These are phyloP conservation scores for Lontra canadensis DNA, from an alignment of 2,113 vertebrate genomes.

Conservation along the genomic window DNA sequence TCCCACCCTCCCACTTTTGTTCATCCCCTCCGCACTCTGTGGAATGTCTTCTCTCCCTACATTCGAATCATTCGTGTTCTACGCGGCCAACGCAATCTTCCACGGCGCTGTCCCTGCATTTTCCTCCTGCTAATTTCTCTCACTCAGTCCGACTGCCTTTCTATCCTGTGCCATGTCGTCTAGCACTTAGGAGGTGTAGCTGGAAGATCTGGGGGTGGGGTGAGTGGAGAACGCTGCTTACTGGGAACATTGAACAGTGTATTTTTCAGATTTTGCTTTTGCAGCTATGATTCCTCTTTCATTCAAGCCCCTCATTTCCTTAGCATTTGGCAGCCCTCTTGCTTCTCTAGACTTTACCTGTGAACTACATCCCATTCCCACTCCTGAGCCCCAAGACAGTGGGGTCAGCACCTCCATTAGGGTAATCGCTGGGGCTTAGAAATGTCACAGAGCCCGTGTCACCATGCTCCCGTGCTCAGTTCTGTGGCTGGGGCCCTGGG, in stretches of 20 bases:
- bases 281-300: background rate
- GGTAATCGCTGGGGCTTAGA: too few species aligned
- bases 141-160: background rate
- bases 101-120: background rate
- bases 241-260: background rate
- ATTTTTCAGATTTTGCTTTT: background rate
- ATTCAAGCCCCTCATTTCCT: background rate
- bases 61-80: background rate
- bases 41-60: background rate
- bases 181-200: background rate
- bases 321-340: background rate
- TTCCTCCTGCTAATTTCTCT: background rate
- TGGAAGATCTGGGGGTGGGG: background rate
- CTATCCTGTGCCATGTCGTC: background rate
- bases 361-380: background rate
- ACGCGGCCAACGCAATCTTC: background rate
- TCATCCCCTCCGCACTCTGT: background rate
- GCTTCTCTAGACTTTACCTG: background rate
- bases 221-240: background rate
- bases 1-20: background rate
- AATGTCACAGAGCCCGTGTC: rapidly evolving
- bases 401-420: background rate
- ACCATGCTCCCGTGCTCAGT: background rate
- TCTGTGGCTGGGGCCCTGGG: background rate
- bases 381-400: background rate